Percentiles rank a stretch among this genome's conserved stretches.
phyloP scores from a whole-genome alignment of 2,797 vertebrate species.

The Netta rufina region DNA sequence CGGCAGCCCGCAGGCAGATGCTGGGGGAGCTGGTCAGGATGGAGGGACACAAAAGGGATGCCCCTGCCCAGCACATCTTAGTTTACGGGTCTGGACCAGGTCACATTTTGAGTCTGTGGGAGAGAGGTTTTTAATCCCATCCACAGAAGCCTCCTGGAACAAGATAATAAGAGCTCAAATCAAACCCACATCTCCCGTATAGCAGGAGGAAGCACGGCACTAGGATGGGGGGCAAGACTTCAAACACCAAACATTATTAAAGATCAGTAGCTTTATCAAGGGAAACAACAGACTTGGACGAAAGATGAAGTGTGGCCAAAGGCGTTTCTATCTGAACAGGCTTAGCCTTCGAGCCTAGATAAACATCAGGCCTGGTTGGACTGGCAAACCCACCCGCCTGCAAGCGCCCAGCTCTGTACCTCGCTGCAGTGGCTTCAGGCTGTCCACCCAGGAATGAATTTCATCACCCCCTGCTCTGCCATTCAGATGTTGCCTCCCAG shows the following conservation, averaged over 20 bases:
- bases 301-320: not conserved
- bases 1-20: not conserved
- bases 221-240: slow-evolving; percentile 13
- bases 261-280: slow-evolving; percentile 22
- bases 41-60: not conserved
- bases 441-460: not conserved
- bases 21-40: not conserved
- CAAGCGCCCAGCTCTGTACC: not conserved
- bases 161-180: slow-evolving; percentile 45
- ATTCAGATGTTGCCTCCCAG: not conserved
- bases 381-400: not conserved
- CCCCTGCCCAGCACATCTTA: not conserved
- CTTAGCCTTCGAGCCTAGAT: not conserved
- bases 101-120: not conserved
- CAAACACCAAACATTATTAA: slow-evolving; percentile 20
- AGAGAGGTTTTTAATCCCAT: not conserved
- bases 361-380: not conserved
- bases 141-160: slow-evolving; percentile 20
- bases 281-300: not conserved
- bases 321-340: not conserved
- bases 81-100: not conserved
- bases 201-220: not conserved
- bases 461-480: not conserved
- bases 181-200: slow-evolving; percentile 35
- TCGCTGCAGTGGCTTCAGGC: not conserved